phyloP scores from a whole-genome alignment of 2,113 vertebrate species.

The Chionodraco myersi region DNA sequence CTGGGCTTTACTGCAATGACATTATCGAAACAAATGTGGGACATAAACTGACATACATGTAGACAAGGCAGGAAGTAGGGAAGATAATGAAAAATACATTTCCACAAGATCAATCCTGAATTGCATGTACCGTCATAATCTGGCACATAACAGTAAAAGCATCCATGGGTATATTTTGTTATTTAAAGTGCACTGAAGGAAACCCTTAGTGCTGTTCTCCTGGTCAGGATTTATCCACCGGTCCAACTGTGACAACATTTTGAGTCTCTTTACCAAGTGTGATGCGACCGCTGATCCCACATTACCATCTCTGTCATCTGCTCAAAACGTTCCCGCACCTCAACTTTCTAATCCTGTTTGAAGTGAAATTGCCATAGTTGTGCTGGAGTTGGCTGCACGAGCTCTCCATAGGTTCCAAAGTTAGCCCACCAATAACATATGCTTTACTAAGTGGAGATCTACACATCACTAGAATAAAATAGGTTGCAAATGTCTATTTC shows the following conservation, averaged over 20 bases:
- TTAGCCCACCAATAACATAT: no score
- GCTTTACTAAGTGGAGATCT: not conserved
- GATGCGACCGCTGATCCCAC: conserved; percentile 5
- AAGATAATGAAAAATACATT: conserved; percentile 1
- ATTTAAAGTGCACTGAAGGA: conserved; percentile 32
- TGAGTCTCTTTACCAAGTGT: not conserved
- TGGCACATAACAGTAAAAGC: conserved; percentile 35
- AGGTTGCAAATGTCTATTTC: not conserved
- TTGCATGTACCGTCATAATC: conserved; percentile 38
- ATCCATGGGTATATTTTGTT: conserved; percentile 9
- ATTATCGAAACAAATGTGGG: conserved; percentile 32
- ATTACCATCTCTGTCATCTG: conserved; percentile 1
- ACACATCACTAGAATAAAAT: not conserved
- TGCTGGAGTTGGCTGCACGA: not conserved
- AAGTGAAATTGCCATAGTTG: not conserved
- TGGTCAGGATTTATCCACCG: conserved; percentile 11
- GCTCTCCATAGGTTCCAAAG: no score
- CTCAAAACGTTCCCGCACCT: not conserved
- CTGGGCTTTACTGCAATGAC: conserved; percentile 14
- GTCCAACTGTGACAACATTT: conserved; percentile 11
- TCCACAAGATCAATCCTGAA: conserved; percentile 14
- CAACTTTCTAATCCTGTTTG: not conserved
- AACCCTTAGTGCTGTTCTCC: not conserved
- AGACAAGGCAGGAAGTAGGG: not conserved
- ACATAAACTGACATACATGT: conserved; percentile 21